phyloP scores from a whole-genome alignment of 2,797 vertebrate species.

The Melanotaenia parkinsoni region DNA sequence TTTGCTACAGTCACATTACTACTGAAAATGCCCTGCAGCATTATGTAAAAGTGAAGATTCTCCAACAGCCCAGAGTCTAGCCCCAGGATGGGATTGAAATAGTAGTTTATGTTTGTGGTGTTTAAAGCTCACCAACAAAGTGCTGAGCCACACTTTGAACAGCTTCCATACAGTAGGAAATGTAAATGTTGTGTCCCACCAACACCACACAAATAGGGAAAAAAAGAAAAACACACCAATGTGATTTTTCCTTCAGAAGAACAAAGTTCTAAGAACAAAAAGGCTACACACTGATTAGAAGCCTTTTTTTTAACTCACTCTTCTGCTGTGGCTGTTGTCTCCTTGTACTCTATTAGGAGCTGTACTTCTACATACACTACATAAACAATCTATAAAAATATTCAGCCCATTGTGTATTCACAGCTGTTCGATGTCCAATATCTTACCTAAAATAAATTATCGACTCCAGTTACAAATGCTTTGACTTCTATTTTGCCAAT shows the following conservation, averaged over 20 bases:
- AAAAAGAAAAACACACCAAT: not conserved
- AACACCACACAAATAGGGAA: no score
- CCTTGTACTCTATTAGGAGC: not conserved
- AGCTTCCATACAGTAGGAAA: no score
- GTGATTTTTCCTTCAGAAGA: not conserved
- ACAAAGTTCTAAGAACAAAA: not conserved
- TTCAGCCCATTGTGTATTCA: not conserved
- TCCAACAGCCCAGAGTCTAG: not conserved
- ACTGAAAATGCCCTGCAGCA: conserved; percentile 5
- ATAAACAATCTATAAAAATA: not conserved
- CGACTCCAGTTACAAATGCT: not conserved
- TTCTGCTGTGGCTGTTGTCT: not conserved
- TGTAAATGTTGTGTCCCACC: no score
- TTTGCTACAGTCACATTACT: not conserved
- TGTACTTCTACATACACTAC: not conserved
- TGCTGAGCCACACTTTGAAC: no score
- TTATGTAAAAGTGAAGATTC: conserved; percentile 9
- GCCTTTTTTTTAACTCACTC: not conserved
- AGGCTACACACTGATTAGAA: not conserved
- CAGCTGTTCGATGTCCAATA: not conserved
- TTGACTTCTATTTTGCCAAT: not conserved
- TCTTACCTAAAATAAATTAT: not conserved
- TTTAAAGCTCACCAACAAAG: no score
- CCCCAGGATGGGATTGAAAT: no score
- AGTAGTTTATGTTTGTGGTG: no score